phyloP scores from a whole-genome alignment of 2,797 vertebrate genomes.

The Paratrypauchen microcephalus region DNA sequence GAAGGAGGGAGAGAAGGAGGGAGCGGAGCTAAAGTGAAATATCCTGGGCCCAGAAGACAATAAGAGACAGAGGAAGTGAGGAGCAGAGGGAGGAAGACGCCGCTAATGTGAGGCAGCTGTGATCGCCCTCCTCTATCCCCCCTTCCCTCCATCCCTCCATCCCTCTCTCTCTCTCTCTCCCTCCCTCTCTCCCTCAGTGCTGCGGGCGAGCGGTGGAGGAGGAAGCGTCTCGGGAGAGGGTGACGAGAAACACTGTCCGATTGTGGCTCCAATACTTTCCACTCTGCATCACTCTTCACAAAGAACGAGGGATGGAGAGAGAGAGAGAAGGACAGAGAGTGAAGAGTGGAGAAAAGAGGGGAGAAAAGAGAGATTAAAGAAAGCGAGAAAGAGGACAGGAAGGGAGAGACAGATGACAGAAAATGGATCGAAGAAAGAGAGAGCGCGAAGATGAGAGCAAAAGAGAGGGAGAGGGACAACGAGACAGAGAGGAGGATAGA shows the following conservation, averaged over 20 bases:
- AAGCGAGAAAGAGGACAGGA: too few relatives aligned
- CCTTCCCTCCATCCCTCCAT: too few relatives aligned
- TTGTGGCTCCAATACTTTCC: slow-evolving; percentile 97
- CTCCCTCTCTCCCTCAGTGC: slow-evolving; percentile 28
- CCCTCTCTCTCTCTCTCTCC: neutral
- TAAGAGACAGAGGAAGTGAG: neutral
- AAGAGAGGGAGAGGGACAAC: too few relatives aligned
- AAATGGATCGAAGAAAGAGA: too few relatives aligned
- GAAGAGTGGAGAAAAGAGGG: neutral
- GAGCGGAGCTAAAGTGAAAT: slow-evolving; percentile 12
- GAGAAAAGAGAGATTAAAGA: neutral
- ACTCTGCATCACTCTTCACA: slow-evolving; percentile 78
- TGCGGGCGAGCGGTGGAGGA: slow-evolving; percentile 78
- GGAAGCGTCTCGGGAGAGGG: slow-evolving; percentile 89
- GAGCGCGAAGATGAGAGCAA: too few relatives aligned
- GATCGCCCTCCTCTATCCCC: slow-evolving; percentile 59
- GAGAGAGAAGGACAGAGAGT: neutral
- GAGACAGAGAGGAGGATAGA: too few relatives aligned
- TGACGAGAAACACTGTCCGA: slow-evolving; percentile 97
- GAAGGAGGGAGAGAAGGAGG: too few relatives aligned
- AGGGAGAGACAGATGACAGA: too few relatives aligned
- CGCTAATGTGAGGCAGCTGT: slow-evolving; percentile 83
- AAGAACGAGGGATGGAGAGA: slow-evolving; percentile 32
- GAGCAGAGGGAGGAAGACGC: slow-evolving; percentile 37
- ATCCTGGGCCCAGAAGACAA: neutral